These are phyloP conservation scores for Phengaris arion DNA, from an alignment of 2,888 invertebrate species.

Conservation along the genomic window DNA sequence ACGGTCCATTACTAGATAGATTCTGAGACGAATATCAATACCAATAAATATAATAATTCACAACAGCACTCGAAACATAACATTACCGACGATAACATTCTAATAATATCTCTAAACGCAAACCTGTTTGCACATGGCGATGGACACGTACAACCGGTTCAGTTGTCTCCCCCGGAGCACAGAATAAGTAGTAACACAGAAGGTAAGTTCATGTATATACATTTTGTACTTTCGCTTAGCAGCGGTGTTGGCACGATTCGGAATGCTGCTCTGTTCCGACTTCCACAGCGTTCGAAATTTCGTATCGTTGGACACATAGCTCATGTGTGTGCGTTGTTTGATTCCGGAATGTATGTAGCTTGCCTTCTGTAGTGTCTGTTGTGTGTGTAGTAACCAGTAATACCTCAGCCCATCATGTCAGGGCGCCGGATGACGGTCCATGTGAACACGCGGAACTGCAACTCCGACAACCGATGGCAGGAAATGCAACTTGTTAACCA, in stretches of 20 bases:
- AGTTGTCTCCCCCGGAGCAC: neutral
- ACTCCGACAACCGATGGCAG: neutral
- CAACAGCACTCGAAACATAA: constrained; percentile 4
- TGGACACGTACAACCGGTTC: constrained; percentile 4
- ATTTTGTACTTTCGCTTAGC: neutral
- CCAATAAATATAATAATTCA: constrained; percentile 12
- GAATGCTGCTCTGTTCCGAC: no score
- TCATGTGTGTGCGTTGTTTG: no score
- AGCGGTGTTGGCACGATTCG: no score
- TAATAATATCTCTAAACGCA: constrained; percentile 6
- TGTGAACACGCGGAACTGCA: constrained; percentile 11
- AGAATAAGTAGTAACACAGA: neutral
- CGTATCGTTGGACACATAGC: no score
- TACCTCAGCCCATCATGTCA: neutral
- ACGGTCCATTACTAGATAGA: neutral
- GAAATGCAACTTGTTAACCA: constrained; percentile 26
- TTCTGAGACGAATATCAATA: neutral
- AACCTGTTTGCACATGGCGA: constrained; percentile 19
- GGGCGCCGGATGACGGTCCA: neutral
- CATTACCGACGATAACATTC: constrained; percentile 11
- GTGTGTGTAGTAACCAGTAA: neutral
- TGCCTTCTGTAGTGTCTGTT: neutral
- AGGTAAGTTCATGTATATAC: neutral
- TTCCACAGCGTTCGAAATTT: no score
- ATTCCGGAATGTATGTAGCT: no score